Percentiles rank a stretch among this genome's conserved stretches.
Evolutionary conservation across 2,113 vertebrate genomes (phyloP).

Genomic region (Oncorhynchus masou): DNA sequence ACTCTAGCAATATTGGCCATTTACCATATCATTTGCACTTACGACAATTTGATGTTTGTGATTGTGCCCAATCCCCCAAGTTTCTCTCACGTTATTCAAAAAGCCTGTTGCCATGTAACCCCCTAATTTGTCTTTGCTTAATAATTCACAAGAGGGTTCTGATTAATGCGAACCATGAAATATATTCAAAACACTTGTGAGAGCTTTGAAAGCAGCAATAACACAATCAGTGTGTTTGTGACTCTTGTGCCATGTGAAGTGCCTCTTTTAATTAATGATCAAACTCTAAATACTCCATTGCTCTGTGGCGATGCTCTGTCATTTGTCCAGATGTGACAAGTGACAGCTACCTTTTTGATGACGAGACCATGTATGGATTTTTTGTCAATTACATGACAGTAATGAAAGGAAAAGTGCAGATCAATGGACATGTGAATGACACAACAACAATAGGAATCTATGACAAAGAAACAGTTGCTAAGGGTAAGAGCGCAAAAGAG

Average conservation of each 20-base stretch:
- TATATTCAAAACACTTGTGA: conserved; percentile 6
- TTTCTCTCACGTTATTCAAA: not conserved
- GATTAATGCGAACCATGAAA: conserved; percentile 3
- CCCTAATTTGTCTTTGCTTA: not conserved
- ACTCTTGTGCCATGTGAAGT: conserved; percentile 16
- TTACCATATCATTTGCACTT: not conserved
- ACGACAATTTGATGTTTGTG: not conserved
- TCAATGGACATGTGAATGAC: not conserved
- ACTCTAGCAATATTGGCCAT: not conserved
- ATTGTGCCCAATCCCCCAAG: not conserved
- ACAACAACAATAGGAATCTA: not conserved
- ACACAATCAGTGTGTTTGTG: conserved; percentile 9
- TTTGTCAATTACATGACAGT: conserved; percentile 1
- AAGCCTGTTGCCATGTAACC: not conserved
- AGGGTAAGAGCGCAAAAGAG: not conserved
- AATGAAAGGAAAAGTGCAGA: not conserved
- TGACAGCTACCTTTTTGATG: not conserved
- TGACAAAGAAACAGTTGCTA: not conserved
- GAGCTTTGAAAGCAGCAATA: conserved; percentile 8
- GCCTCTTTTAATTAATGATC: conserved; percentile 32
- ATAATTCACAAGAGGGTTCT: conserved; percentile 2
- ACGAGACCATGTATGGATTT: conserved; percentile 1
- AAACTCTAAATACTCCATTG: conserved; percentile 25
- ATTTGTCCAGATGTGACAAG: conserved; percentile 4
- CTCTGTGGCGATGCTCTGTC: not conserved